Evolutionary conservation across 2,888 invertebrate species (phyloP), one percentile per base, ranked within the genome.

Genomic region (Diaphora mendica): DNA sequence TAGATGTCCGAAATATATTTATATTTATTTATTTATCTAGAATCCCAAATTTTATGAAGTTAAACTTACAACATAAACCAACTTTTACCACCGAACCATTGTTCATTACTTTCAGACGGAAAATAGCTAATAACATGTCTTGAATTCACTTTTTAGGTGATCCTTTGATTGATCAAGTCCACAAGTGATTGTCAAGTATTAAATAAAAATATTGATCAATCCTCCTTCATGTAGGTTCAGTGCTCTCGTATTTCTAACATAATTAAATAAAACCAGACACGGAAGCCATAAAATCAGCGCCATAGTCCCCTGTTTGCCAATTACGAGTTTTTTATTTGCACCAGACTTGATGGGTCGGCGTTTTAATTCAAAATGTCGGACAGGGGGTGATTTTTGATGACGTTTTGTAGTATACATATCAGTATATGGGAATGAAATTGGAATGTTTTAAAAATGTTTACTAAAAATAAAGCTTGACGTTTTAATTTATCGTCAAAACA

Each of bases 271-370:
- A 79, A 76, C 83, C 72, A 79, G 78, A 78, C 78, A 83, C 66
- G 71, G 75, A 74, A 76, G 80, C 79, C 76, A 79, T 84, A 84
- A 86, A 89, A 87, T 84, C 83, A 85, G 81, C 82, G 73, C 86
- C 84, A 72, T 64, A 70, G 79, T 78, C 91, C 91, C 91, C 88
- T 91, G 87, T 91, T 92, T 92, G 89, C 90, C 91, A 92, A 92
- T 92, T 92, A 92, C 75, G 86, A 80, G 76, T 85, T 85, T 85
- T 86, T 91, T 89, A 88, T 89, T 89, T 90, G 85, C 82, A 74
- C 81, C 85, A 77, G 77, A 77, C 76, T 82, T 82, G 77, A 80
- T 74, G 78, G 85, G 84, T 83, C 79, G 84, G 85, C 87, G 76
- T 80, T 88, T 86, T 84, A 85, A 86, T 89, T 86, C 85, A 76